These are phyloP conservation scores for Dipodomys spectabilis DNA, from an alignment of 2,113 vertebrate genomes.

Conservation along the genomic window DNA sequence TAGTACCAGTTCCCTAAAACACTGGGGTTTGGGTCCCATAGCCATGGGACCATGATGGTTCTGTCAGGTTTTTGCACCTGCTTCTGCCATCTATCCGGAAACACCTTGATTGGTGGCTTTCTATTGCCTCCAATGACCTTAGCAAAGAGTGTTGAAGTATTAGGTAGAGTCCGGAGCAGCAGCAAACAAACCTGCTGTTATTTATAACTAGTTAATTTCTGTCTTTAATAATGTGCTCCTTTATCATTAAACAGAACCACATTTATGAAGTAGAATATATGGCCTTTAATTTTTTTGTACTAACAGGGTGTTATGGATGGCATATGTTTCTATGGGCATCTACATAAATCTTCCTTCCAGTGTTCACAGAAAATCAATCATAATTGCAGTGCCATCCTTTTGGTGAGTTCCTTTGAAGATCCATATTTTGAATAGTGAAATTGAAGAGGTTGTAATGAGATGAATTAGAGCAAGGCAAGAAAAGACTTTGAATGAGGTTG, in stretches of 20 bases:
- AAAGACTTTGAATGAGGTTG: background rate
- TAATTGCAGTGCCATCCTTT: conserved; percentile 35
- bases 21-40: background rate
- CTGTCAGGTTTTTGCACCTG: background rate
- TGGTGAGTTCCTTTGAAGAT: conserved; percentile 51
- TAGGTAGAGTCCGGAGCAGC: conserved; percentile 60
- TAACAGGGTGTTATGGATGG: conserved; percentile 56
- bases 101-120: background rate
- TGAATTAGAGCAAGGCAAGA: background rate
- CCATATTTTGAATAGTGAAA: background rate
- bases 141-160: background rate
- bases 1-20: background rate
- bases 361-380: conserved; percentile 62
- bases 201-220: conserved; percentile 80
- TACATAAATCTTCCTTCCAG: conserved; percentile 61
- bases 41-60: background rate
- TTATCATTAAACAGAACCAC: conserved; percentile 80
- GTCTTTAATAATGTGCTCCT: conserved; percentile 80
- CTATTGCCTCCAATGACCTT: background rate
- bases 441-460: conserved; percentile 21
- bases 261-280: conserved; percentile 72
- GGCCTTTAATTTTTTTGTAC: conserved; percentile 72
- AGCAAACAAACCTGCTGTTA: conserved; percentile 58
- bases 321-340: conserved; percentile 18
- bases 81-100: background rate